Evolutionary conservation across 2,888 invertebrate genomes (phyloP).

Genomic region (Tetragonisca angustula): DNA sequence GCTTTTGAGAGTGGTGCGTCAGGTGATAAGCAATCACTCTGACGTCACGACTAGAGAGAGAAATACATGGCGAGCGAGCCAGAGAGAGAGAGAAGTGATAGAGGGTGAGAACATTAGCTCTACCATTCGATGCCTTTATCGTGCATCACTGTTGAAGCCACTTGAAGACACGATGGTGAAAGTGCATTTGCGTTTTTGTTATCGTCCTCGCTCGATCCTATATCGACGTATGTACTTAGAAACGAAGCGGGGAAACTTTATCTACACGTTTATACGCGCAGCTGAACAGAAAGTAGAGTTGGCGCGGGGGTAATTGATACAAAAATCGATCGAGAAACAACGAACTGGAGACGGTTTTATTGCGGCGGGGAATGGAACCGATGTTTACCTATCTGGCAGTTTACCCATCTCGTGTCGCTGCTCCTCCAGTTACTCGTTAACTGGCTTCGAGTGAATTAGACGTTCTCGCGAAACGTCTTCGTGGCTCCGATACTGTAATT

Average conservation of each 20-base stretch:
- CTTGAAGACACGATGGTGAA: slow-evolving; percentile 13
- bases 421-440: not conserved
- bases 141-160: slow-evolving; percentile 28
- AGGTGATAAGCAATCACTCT: slow-evolving; percentile 30
- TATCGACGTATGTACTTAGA: slow-evolving; percentile 1
- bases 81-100: no score
- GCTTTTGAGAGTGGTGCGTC: slow-evolving; percentile 6
- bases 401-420: slow-evolving; percentile 1
- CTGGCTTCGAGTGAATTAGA: slow-evolving; percentile 1
- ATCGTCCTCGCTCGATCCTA: slow-evolving; percentile 21
- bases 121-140: slow-evolving; percentile 22
- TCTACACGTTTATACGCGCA: slow-evolving; percentile 18
- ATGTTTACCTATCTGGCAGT: slow-evolving; percentile 11
- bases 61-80: no score
- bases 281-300: slow-evolving; percentile 39
- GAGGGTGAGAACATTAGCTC: not conserved
- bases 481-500: not conserved
- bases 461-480: not conserved
- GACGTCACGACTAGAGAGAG: slow-evolving; percentile 4
- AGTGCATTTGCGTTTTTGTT: slow-evolving; percentile 45
- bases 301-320: slow-evolving; percentile 29
- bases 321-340: slow-evolving; percentile 22
- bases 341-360: not conserved
- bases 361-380: slow-evolving; percentile 12
- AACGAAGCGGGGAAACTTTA: slow-evolving; percentile 28